Percentiles rank a stretch among this genome's conserved stretches.
These are phyloP conservation scores for Mesembrinibis cayennensis DNA, from an alignment of 2,113 vertebrate species.

Conservation along the genomic window DNA sequence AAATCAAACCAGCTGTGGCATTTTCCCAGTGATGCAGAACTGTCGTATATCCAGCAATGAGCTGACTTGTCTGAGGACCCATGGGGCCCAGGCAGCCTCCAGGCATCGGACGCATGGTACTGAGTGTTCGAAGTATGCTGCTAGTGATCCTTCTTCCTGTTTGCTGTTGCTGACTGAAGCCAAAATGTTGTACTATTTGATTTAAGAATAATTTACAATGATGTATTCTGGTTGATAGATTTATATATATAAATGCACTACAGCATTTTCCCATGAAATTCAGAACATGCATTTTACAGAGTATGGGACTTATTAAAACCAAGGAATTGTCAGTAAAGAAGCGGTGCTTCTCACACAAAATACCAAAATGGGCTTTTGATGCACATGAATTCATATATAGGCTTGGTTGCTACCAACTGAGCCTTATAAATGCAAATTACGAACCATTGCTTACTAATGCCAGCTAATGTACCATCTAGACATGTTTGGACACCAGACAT, in stretches of 20 bases:
- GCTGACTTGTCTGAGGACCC: neutral
- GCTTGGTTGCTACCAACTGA: neutral
- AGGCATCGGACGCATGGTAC: accelerated
- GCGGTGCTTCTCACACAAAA: neutral
- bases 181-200: neutral
- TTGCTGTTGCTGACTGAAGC: neutral
- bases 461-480: neutral
- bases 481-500: neutral
- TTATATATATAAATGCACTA: neutral
- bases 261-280: neutral
- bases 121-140: neutral
- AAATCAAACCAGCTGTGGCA: neutral
- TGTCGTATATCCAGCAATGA: neutral
- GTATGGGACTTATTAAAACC: neutral
- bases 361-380: neutral
- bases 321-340: neutral
- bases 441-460: neutral
- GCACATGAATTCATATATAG: neutral
- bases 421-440: neutral
- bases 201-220: neutral
- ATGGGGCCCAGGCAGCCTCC: neutral
- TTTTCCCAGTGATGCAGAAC: neutral
- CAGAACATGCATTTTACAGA: neutral
- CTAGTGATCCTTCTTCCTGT: neutral
- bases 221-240: neutral